Base-by-base conservation (phyloP, 2,797 vertebrate species). In the Acanthurus lineatus region DNA sequence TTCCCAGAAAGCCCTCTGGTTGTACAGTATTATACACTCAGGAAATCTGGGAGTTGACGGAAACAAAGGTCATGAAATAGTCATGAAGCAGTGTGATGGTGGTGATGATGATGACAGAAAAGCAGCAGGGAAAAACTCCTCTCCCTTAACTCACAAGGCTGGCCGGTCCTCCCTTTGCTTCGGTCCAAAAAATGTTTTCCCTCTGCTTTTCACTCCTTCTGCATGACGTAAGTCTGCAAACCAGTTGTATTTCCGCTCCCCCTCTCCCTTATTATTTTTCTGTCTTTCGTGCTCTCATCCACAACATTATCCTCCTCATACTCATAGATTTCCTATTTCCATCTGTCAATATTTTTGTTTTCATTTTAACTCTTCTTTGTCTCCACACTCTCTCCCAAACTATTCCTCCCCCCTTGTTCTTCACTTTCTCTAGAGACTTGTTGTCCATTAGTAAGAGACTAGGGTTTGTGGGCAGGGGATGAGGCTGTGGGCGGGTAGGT, bases 391-490 rank as follows among this genome's bases (percentile, higher is more conserved):
- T 69, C 68, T 63, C 22, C 67, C 59, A 68, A 53, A 59, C 71
- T 42, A 40, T 25, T 51, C 56, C 76, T 7, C 51, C 67, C 25
- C 57, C 22, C n/a, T 67, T 51, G 22, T 42, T 47, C 67, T 60
- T 49, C 20, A 49, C 22, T 40, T 58, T 89, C 92, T 92, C 93
- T 76, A 25, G 93, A 93, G 94, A 92, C 75, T 83, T 89, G 81
- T 77, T 88, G 89, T 93, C 92, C 94, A 96, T 95, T 95, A 95
- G 89, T 81, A 83, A 80, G 83, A 82, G 85, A 87, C 76, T 68
- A 79, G 70, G 76, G 81, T 35, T 88, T 40, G 22, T 64, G 80
- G 69, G 60, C 72, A 69, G 76, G 12, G 59, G 67, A 64, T 63
- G 35, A 76, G 62, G 67, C 58, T 81, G 71, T 71, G 74, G 66